Percentiles rank a stretch among this genome's conserved stretches.
These are phyloP conservation scores for Hyphantria cunea DNA, from an alignment of 1,140 invertebrate genomes.

Conservation along the genomic window DNA sequence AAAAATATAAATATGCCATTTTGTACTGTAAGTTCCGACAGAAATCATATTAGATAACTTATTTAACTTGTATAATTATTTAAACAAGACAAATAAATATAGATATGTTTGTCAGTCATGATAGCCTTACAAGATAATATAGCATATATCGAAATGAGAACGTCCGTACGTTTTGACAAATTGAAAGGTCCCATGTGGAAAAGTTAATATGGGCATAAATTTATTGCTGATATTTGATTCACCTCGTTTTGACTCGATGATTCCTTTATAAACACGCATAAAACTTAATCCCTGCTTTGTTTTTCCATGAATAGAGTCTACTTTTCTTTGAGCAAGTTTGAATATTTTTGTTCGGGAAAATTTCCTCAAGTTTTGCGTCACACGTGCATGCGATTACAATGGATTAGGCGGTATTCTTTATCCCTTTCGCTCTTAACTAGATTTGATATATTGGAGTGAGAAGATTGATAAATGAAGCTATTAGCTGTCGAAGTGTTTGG, in stretches of 20 bases:
- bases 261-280: neutral
- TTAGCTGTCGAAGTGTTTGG: conserved; percentile 15
- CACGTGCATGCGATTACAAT: conserved; percentile 51
- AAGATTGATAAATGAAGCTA: conserved; percentile 32
- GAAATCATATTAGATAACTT: too few relatives aligned
- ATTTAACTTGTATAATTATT: too few relatives aligned
- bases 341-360: conserved; percentile 36
- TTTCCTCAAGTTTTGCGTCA: conserved; percentile 46
- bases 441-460: conserved; percentile 43
- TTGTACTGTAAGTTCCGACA: too few relatives aligned
- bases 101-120: too few relatives aligned
- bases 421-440: conserved; percentile 34
- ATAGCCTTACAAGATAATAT: too few relatives aligned
- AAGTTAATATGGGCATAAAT: neutral
- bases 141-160: too few relatives aligned
- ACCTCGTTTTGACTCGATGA: conserved; percentile 8
- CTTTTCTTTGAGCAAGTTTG: conserved; percentile 11
- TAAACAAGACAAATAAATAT: too few relatives aligned
- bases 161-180: too few relatives aligned
- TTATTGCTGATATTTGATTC: conserved; percentile 17
- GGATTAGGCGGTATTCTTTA: conserved; percentile 17
- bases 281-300: conserved; percentile 2
- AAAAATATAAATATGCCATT: too few relatives aligned
- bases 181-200: neutral
- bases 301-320: conserved; percentile 3